A percentile compares a stretch with the other conserved stretches of the same genome.
Evolutionary conservation across 92 coral and sea anemone species (phyloP).

Genomic region (Parazoanthus swiftii): DNA sequence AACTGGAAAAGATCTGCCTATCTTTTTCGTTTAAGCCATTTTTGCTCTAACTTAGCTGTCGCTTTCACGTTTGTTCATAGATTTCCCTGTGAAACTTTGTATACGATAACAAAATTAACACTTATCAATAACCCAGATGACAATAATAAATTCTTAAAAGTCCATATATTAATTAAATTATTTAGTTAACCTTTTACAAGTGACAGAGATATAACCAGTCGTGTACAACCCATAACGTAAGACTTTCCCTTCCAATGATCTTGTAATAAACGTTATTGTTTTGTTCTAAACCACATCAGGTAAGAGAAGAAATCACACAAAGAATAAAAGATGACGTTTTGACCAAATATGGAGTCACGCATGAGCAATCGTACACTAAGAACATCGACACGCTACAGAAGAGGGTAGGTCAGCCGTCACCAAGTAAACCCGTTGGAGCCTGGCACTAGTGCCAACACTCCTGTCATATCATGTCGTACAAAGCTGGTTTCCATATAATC

Average conservation of each 20-base stretch:
- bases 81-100: no score
- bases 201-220: neutral
- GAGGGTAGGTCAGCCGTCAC: neutral
- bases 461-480: neutral
- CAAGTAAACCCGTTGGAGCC: no score
- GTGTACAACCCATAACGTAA: neutral
- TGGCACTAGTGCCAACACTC: neutral
- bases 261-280: neutral
- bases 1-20: no score
- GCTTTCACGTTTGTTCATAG: no score
- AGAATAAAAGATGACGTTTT: neutral
- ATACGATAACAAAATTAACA: no score
- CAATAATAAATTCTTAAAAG: no score
- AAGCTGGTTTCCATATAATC: no score
- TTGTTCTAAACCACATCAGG: neutral
- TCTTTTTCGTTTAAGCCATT: no score
- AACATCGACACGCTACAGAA: constrained; percentile 7
- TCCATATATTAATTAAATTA: no score
- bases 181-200: no score
- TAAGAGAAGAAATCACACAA: neutral
- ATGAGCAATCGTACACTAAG: neutral
- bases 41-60: no score
- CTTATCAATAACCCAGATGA: no score
- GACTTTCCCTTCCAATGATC: neutral
- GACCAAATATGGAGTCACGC: constrained; percentile 8